Percentiles rank a stretch among this genome's conserved stretches.
phyloP scores from a whole-genome alignment of 2,888 invertebrate genomes.

The Tiphia femorata region DNA sequence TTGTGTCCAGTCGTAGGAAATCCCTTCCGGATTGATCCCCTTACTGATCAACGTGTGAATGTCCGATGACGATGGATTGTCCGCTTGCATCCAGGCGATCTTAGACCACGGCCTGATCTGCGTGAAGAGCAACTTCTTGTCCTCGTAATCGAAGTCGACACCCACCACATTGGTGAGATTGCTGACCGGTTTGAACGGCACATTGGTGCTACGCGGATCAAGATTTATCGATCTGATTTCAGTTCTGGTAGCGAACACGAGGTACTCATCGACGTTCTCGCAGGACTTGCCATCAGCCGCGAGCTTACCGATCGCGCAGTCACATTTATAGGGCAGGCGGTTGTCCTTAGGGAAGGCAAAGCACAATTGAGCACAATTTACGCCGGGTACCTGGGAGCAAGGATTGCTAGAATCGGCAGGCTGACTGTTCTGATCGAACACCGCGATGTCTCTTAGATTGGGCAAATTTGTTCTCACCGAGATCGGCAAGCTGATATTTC shows the following conservation, averaged over 20 bases:
- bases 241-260: conserved; percentile 94
- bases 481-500: conserved; percentile 79
- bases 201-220: conserved; percentile 83
- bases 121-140: conserved; percentile 90
- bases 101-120: conserved; percentile 93
- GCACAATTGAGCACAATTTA: conserved; percentile 91
- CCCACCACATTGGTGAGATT: conserved; percentile 95
- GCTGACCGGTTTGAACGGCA: conserved; percentile 87
- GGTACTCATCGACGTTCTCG: conserved; percentile 86
- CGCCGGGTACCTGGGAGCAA: conserved; percentile 79
- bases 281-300: conserved; percentile 79
- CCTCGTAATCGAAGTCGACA: conserved; percentile 93
- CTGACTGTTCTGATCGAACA: conserved; percentile 91
- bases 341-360: conserved; percentile 87
- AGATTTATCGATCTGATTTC: conserved; percentile 93
- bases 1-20: conserved; percentile 98
- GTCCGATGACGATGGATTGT: conserved; percentile 75
- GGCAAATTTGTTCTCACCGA: conserved; percentile 86
- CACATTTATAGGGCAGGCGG: conserved; percentile 79
- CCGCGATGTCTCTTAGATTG: conserved; percentile 89
- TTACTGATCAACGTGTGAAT: conserved; percentile 80
- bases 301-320: conserved; percentile 91
- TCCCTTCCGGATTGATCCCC: conserved; percentile 92
- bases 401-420: conserved; percentile 87
- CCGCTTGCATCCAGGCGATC: conserved; percentile 85